Evolutionary conservation across 2,888 invertebrate species (phyloP).

Genomic region (Furcula furcula): DNA sequence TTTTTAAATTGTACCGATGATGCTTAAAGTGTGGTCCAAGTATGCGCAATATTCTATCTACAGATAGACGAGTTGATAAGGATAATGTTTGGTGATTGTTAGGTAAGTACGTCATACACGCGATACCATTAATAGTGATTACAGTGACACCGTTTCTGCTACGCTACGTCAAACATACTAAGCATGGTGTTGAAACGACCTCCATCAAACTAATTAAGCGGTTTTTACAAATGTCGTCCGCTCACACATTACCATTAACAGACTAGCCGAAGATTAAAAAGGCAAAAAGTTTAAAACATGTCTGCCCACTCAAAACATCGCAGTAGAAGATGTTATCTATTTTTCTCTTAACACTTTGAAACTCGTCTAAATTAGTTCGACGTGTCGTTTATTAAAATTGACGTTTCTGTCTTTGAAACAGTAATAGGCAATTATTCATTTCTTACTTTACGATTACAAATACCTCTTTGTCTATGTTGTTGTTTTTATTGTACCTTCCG

Average conservation of each 20-base stretch:
- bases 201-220: constrained; percentile 38
- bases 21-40: too few species aligned
- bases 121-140: constrained; percentile 32
- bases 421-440: too few species aligned
- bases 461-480: too few species aligned
- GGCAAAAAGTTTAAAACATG: not conserved
- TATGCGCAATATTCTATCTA: too few species aligned
- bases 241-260: constrained; percentile 20
- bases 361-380: constrained; percentile 19
- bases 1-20: too few species aligned
- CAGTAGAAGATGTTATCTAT: constrained; percentile 6
- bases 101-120: constrained; percentile 14
- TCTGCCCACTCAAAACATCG: constrained; percentile 1
- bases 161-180: constrained; percentile 27
- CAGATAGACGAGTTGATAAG: not conserved
- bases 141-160: constrained; percentile 30
- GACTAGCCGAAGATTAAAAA: constrained; percentile 8
- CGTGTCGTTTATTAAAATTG: constrained; percentile 17
- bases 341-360: constrained; percentile 13
- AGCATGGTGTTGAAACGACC: constrained; percentile 37
- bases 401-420: constrained; percentile 8
- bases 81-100: constrained; percentile 3
- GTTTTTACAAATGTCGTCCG: constrained; percentile 31
- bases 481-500: too few species aligned
- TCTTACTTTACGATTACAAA: too few species aligned